A percentile compares a stretch with the other conserved stretches of the same genome.
These are phyloP conservation scores for Neostethus bicornis DNA, from an alignment of 2,797 vertebrate genomes.

Conservation along the genomic window DNA sequence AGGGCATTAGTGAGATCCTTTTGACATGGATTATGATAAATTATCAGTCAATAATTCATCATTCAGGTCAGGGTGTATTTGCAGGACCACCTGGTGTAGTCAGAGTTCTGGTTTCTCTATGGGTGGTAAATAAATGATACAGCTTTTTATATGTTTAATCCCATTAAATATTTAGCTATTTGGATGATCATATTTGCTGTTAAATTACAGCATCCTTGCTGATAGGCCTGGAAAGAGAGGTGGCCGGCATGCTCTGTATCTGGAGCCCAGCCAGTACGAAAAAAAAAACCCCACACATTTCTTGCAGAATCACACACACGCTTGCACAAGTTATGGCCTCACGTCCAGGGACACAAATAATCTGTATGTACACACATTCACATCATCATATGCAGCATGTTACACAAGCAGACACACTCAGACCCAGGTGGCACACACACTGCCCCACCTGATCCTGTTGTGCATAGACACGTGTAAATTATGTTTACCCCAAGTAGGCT, in stretches of 20 bases:
- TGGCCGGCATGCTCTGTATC: constrained; percentile 56
- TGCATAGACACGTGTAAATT: constrained; percentile 66
- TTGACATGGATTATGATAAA: constrained; percentile 97
- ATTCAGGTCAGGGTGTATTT: constrained; percentile 87
- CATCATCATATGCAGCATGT: constrained; percentile 18
- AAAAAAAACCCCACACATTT: constrained; percentile 35
- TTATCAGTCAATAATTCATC: constrained; percentile 96
- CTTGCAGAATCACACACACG: constrained; percentile 30
- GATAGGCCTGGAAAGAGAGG: constrained; percentile 66
- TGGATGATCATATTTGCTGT: constrained; percentile 93
- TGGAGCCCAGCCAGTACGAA: constrained; percentile 64
- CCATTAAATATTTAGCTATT: constrained; percentile 98
- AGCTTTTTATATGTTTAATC: constrained; percentile 84
- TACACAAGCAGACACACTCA: constrained; percentile 47
- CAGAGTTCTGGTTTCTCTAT: constrained; percentile 85
- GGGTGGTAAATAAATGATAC: constrained; percentile 95
- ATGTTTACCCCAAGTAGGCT: constrained; percentile 58
- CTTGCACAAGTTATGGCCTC: constrained; percentile 28
- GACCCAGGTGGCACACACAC: constrained; percentile 74
- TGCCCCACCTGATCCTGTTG: constrained; percentile 69
- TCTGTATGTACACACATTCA: constrained; percentile 17
- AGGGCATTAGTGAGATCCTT: constrained; percentile 84
- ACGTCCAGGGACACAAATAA: constrained; percentile 19
- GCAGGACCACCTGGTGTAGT: constrained; percentile 87
- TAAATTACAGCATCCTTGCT: constrained; percentile 87